Conservation (phyloP, 2,113 vertebrate genomes). For the Microcebus tavaratra region DNA sequence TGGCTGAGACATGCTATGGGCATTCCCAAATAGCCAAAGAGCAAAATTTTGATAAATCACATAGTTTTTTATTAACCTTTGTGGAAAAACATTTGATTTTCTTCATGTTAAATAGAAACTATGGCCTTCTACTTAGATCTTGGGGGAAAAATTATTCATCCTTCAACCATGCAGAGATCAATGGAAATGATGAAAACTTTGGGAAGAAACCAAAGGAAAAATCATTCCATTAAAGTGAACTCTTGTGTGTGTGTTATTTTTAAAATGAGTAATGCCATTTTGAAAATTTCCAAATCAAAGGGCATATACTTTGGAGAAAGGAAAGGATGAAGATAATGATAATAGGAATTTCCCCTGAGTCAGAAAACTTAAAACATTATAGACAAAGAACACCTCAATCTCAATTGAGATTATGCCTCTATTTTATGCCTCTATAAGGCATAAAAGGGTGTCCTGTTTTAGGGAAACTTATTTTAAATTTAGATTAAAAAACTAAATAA, state of each 20-base stretch:
- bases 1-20: neutral
- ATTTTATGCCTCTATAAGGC: neutral
- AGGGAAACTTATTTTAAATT: neutral
- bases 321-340: constrained; percentile 9
- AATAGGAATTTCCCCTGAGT: constrained; percentile 19
- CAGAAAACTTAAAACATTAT: neutral
- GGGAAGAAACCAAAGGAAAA: constrained; percentile 33
- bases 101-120: neutral
- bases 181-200: neutral
- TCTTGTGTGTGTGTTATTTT: constrained; percentile 16
- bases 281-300: constrained; percentile 19
- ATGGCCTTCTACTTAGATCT: neutral
- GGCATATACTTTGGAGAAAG: neutral
- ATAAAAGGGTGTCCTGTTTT: neutral
- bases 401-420: no score
- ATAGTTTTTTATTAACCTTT: neutral
- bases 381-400: neutral
- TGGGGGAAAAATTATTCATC: neutral
- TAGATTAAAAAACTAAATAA: neutral
- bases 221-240: neutral
- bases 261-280: constrained; percentile 20
- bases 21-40: neutral
- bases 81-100: neutral
- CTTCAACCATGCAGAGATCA: neutral
- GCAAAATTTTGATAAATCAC: neutral